Evolutionary conservation across 2,113 vertebrate species (phyloP), one percentile per base, ranked within the genome.

Genomic region (Notothenia coriiceps): DNA sequence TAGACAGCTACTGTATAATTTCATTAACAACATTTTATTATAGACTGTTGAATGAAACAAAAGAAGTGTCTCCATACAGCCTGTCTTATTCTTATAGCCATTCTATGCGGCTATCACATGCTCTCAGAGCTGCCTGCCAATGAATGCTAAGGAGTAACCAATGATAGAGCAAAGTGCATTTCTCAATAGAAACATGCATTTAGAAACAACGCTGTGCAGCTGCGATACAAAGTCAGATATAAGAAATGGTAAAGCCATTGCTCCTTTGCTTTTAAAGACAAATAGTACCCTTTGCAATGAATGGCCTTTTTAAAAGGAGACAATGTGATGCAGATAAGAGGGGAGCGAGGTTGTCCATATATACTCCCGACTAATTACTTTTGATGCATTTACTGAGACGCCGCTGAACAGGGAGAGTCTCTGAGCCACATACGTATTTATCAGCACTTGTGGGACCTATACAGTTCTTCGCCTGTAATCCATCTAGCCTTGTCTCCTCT

Each of bases 321-420:
- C 88, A 91, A 85, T 92, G 90, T 73, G 84, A 89, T 49, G 65
- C 64, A 86, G 88, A 92, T 91, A 91, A 93, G 84, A 86, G 84
- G 63, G 44, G 81, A 77, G 72, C 14, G 20, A 76, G 90, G 89
- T 88, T 77, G 84, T 84, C 87, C 89, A 90, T 92, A 93, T 91
- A 88, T 91, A 90, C 84, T 90, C 86, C 56, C 70, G 82, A 90
- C 92, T 93, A 93, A 93, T 94, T 93, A 92, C 91, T 83, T 86
- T 72, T 92, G 91, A 93, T 89, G 88, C 86, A 86, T 91, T 94
- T 91, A 90, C 88, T 77, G 70, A 93, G 90, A 88, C 60, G 29
- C 59, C 4, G 72, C 76, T 86, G 90, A 93, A 87, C 88, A 84
- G 65, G 63, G 63, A 17, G 79, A 89, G 92, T 88, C 91, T 92